Conservation (phyloP, 2,113 vertebrate species). For the Hirundichthys speculiger region DNA sequence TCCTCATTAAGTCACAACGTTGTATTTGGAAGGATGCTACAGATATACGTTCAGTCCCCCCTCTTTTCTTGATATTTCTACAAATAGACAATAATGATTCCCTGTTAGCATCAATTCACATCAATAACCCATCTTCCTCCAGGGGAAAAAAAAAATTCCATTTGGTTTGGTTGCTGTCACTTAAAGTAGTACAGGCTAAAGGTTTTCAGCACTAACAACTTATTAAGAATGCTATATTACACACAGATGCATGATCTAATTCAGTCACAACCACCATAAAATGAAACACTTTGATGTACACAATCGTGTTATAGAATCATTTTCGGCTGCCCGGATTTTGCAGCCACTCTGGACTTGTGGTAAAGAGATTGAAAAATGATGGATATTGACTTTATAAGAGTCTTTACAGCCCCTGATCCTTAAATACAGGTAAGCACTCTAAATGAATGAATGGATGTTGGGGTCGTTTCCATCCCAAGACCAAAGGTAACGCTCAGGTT, state of each 20-base stretch:
- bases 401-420: constrained; percentile 6
- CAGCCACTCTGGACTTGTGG: not conserved
- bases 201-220: not conserved
- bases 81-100: not conserved
- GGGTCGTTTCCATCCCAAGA: not conserved
- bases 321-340: not conserved
- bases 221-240: not conserved
- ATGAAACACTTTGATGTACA: constrained; percentile 5
- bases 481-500: not conserved
- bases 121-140: constrained; percentile 17
- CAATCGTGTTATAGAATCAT: not conserved
- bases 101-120: constrained; percentile 13
- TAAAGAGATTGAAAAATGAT: constrained; percentile 5
- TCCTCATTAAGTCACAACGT: constrained; percentile 46
- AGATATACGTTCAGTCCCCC: constrained; percentile 5
- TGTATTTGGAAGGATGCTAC: constrained; percentile 9
- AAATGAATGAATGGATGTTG: not conserved
- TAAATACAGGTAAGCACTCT: constrained; percentile 3
- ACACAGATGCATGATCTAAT: constrained; percentile 8
- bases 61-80: constrained; percentile 2
- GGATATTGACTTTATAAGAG: constrained; percentile 14
- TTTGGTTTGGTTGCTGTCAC: not conserved
- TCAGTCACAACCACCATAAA: not conserved
- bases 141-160: constrained; percentile 1
- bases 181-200: constrained; percentile 6